phyloP scores from a whole-genome alignment of 92 coral and sea anemone species.

The Epizoanthus scotinus region DNA sequence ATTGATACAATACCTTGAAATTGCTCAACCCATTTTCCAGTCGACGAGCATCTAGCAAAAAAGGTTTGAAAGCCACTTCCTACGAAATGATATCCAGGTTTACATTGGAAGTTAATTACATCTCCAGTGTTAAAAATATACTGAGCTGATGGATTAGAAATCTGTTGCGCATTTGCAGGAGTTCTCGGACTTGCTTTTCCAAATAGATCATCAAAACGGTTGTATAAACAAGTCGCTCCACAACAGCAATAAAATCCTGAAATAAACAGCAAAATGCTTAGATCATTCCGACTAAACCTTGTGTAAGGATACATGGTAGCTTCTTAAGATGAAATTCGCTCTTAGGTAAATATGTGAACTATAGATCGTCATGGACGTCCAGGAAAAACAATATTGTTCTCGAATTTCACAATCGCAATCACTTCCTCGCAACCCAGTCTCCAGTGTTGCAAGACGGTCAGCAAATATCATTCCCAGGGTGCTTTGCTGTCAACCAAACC shows the following conservation, averaged over 20 bases:
- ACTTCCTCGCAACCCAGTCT: conserved; percentile 15
- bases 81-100: conserved; percentile 27
- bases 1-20: conserved; percentile 18
- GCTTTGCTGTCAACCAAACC: not conserved
- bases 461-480: not conserved
- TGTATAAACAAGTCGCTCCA: not conserved
- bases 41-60: not conserved
- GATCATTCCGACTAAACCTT: not conserved
- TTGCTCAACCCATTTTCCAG: conserved; percentile 10
- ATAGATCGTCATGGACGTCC: too few relatives aligned
- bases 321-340: not conserved
- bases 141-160: not conserved
- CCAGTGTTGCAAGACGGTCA: not conserved
- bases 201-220: too few relatives aligned
- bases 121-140: not conserved
- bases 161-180: not conserved
- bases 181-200: too few relatives aligned
- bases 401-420: too few relatives aligned
- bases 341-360: too few relatives aligned
- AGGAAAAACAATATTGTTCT: too few relatives aligned
- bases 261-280: not conserved
- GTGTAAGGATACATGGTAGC: not conserved
- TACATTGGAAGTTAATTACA: conserved; percentile 2
- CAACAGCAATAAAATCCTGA: not conserved
- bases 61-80: conserved; percentile 6